Conservation (phyloP, 2,888 invertebrate genomes). For the Mactromeris polynyma region DNA sequence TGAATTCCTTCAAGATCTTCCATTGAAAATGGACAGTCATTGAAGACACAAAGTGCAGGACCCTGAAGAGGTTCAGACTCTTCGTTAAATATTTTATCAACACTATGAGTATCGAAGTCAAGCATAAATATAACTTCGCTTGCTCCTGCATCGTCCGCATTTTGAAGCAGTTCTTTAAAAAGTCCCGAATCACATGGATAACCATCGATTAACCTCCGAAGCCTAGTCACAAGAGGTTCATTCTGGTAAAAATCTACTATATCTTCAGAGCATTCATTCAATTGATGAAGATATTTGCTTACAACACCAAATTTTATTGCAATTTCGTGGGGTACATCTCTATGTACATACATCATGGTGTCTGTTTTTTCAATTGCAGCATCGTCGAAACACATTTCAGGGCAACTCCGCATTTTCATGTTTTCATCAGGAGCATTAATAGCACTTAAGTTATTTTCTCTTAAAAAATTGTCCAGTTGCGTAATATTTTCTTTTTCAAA, state of each 20-base stretch:
- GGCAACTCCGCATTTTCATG: not conserved
- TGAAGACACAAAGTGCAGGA: constrained; percentile 84
- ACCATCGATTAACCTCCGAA: constrained; percentile 73
- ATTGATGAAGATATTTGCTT: not conserved
- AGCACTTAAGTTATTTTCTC: not conserved
- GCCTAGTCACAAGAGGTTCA: constrained; percentile 78
- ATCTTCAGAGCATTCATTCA: constrained; percentile 32
- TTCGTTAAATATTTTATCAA: constrained; percentile 1
- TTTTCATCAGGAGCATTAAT: constrained; percentile 13
- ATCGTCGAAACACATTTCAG: constrained; percentile 17
- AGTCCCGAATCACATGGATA: constrained; percentile 82
- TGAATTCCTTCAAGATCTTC: constrained; percentile 83
- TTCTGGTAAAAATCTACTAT: constrained; percentile 77
- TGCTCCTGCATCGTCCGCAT: constrained; percentile 83
- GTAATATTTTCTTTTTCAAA: not conserved
- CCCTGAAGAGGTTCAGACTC: constrained; percentile 83
- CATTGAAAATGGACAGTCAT: constrained; percentile 82
- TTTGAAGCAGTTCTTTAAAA: constrained; percentile 82
- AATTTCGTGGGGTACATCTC: not conserved
- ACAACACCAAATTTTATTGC: not conserved
- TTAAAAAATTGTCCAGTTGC: not conserved
- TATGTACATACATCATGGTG: constrained; percentile 21
- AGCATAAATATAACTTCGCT: constrained; percentile 76
- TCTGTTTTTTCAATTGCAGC: constrained; percentile 13
- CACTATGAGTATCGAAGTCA: constrained; percentile 64